Percentiles rank a stretch among this genome's conserved stretches.
phyloP scores from a whole-genome alignment of 2,113 vertebrate genomes.

The Bubalus kerabau region DNA sequence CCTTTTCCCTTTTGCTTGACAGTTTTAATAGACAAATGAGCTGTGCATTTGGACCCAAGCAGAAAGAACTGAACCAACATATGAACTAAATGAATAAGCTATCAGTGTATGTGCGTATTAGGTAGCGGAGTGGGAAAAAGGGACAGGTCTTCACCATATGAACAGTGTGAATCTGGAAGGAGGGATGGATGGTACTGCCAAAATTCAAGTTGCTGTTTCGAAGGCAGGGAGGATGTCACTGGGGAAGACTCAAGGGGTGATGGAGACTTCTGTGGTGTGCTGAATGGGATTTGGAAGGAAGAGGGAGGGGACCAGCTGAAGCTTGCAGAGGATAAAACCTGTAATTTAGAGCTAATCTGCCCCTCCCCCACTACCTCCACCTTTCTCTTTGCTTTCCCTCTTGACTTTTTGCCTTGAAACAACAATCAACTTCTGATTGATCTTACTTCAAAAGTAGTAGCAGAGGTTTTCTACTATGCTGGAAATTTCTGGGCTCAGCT shows the following conservation, averaged over 20 bases:
- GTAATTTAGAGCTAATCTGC: neutral
- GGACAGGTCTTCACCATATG: neutral
- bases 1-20: neutral
- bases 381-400: neutral
- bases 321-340: neutral
- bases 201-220: neutral
- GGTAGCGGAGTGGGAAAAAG: neutral
- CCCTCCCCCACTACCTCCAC: neutral
- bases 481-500: neutral
- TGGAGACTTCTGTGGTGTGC: neutral
- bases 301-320: neutral
- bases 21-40: neutral
- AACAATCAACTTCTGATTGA: neutral
- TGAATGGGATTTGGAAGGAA: neutral
- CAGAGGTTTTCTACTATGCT: neutral
- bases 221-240: neutral
- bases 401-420: neutral
- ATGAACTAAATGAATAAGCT: neutral
- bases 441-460: neutral
- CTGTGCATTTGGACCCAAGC: neutral
- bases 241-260: neutral
- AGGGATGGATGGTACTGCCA: neutral
- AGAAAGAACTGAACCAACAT: neutral
- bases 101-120: neutral
- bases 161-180: neutral